Base-by-base conservation (phyloP, 2,113 vertebrate species). In the Zingel zingel region DNA sequence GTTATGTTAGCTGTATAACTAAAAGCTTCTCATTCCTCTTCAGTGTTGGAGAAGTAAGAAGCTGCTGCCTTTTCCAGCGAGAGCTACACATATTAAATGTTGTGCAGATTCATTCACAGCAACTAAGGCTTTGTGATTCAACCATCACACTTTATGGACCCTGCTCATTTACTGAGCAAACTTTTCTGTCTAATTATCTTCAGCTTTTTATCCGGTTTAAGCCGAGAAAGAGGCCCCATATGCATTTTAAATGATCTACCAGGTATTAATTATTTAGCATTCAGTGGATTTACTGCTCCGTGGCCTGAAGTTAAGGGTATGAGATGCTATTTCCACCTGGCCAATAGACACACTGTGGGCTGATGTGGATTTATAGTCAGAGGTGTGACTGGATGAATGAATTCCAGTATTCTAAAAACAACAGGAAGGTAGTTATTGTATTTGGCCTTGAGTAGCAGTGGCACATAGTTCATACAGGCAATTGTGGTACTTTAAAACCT, bases 221-320 rank as follows among this genome's bases (percentile, higher is more conserved):
- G 69, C 62, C 50, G 61, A 62, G 47, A 82, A 78, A 70, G 77
- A 74, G 51, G 7, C 9, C 25, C 67, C 53, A 74, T 72, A 73
- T 86, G 68, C 74, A 91, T 86, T 89, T 86, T 89, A 90, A 85
- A 94, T 92, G 54, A 74, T 74, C 85, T 51, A 33, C 54, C 67
- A 67, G 45, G 48, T 66, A 87, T 89, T 70, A 71, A 90, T 92
- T 88, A 92, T 93, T 93, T 25, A 93, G 50, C 27, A 45, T 33
- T 48, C 19, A 21, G 57, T 68, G 51, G 68, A 84, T 71, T 81
- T 82, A 69, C 57, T 59, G 78, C 74, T 68, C 66, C 16, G 6
- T 11, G 9, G 68, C 12, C 65, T 75, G 61, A 58, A 57, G 84
- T 84, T 76, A 83, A 82, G 77, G 68, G 73, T 62, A 25, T 33